A percentile compares a stretch with the other conserved stretches of the same genome.
Evolutionary conservation across 2,113 vertebrate genomes (phyloP).

Genomic region (Onychostoma macrolepis): DNA sequence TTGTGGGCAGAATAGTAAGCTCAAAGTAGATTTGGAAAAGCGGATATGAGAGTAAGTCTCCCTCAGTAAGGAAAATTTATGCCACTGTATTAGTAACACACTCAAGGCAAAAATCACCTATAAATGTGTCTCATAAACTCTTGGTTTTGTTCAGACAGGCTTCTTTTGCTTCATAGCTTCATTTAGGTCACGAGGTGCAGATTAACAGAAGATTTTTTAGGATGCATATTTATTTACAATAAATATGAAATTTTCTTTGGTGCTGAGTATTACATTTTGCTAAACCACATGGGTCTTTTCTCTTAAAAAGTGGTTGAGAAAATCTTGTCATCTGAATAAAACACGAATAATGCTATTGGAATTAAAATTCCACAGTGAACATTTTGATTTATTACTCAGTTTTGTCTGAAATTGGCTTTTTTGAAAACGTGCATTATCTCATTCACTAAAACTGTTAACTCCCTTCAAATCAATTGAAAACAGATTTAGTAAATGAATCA

Average conservation of each 20-base stretch:
- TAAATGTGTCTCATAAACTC: slow-evolving; percentile 8
- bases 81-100: background rate
- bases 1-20: background rate
- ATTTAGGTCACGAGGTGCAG: background rate
- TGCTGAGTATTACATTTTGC: background rate
- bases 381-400: background rate
- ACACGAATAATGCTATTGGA: background rate
- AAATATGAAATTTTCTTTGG: background rate
- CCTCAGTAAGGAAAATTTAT: background rate
- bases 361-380: background rate
- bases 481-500: background rate
- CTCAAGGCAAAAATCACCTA: background rate
- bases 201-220: background rate
- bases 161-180: background rate
- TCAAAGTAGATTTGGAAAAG: background rate
- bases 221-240: background rate
- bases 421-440: background rate
- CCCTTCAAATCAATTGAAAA: background rate
- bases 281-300: background rate
- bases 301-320: background rate
- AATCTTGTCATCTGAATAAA: background rate
- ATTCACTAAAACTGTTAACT: background rate
- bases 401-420: background rate
- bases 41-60: background rate
- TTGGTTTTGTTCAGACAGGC: background rate